A percentile compares a stretch with the other conserved stretches of the same genome.
Conservation (phyloP, 2,888 invertebrate genomes). For the Synanthedon formicaeformis region DNA sequence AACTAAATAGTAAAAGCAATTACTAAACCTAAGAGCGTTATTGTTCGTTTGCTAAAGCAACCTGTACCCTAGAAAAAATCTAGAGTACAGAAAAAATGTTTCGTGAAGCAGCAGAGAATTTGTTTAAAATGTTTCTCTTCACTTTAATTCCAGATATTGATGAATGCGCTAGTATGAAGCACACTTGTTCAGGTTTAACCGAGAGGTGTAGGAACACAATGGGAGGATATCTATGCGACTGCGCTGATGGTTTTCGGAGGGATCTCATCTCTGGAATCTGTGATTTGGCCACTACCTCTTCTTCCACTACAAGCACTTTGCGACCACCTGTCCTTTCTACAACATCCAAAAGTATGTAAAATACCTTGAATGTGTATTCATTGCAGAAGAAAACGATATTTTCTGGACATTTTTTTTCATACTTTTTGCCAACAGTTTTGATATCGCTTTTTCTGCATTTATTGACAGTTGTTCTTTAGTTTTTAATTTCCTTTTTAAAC, state of each 20-base stretch:
- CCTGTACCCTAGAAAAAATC: too few relatives aligned
- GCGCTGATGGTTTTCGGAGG: conserved; percentile 81
- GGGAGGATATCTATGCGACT: conserved; percentile 86
- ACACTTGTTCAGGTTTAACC: conserved; percentile 67
- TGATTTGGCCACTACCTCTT: conserved; percentile 23
- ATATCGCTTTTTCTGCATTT: too few relatives aligned
- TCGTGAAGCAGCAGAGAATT: background rate
- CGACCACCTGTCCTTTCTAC: conserved; percentile 12
- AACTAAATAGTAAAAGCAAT: too few relatives aligned
- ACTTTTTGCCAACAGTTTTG: too few relatives aligned
- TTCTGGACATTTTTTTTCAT: too few relatives aligned
- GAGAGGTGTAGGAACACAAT: conserved; percentile 85
- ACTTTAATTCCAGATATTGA: conserved; percentile 75
- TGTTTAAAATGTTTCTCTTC: background rate
- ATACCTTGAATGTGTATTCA: background rate
- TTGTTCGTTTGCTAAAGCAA: background rate
- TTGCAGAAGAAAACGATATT: too few relatives aligned
- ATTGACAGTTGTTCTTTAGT: too few relatives aligned
- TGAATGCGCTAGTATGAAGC: conserved; percentile 75
- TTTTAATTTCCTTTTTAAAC: too few relatives aligned
- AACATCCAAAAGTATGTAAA: conserved; percentile 4
- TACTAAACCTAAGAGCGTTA: too few relatives aligned
- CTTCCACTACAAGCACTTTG: conserved; percentile 22
- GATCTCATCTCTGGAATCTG: conserved; percentile 64
- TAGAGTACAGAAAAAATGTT: background rate